Percentiles rank a stretch among this genome's conserved stretches.
Evolutionary conservation across 2,888 invertebrate species (phyloP).

Genomic region (Parnassius orleans): DNA sequence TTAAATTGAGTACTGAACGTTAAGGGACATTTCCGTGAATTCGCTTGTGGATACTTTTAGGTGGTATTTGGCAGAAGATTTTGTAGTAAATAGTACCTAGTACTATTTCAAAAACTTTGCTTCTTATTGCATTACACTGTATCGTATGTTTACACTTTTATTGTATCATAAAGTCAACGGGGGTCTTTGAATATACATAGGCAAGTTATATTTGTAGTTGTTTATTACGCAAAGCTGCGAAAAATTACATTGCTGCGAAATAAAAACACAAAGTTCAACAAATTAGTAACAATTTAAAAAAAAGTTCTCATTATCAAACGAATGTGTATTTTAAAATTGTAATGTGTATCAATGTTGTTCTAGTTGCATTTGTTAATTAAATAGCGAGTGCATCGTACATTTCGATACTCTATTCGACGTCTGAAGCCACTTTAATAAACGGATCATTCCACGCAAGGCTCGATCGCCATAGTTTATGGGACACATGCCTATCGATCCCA

Average conservation of each 20-base stretch:
- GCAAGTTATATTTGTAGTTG: no score
- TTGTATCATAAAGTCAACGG: no score
- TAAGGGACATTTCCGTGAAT: no score
- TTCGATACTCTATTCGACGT: slow-evolving; percentile 34
- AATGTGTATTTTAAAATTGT: slow-evolving; percentile 35
- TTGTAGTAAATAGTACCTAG: no score
- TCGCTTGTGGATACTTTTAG: no score
- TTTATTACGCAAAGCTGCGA: neutral
- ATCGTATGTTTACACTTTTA: no score
- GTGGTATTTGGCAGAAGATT: no score
- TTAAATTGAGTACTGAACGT: neutral
- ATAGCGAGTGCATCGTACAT: slow-evolving; percentile 21
- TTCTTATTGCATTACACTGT: no score
- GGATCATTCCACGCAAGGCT: slow-evolving; percentile 53
- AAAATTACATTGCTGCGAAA: neutral
- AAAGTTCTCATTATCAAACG: neutral
- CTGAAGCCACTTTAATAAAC: slow-evolving; percentile 60
- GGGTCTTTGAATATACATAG: no score
- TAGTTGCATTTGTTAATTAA: slow-evolving; percentile 42
- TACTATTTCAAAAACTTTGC: no score
- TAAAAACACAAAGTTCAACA: no score
- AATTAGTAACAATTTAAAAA: neutral
- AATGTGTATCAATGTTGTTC: neutral
- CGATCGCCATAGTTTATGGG: slow-evolving; percentile 47
- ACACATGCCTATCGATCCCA: slow-evolving; percentile 49